Conservation (phyloP, 2,888 invertebrate genomes). For the Junonia oenone region DNA sequence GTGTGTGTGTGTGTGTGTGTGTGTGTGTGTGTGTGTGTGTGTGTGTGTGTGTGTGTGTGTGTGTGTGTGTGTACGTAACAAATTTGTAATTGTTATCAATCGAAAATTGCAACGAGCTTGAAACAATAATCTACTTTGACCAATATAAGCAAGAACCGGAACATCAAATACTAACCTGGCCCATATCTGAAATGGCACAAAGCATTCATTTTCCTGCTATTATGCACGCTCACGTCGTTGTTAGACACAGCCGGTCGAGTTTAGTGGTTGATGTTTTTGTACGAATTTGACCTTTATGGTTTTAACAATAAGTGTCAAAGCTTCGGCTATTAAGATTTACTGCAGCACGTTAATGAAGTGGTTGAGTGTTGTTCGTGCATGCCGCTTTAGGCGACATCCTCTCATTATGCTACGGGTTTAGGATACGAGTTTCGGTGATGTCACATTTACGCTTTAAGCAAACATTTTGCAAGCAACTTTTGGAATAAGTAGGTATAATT, state of each 20-base stretch:
- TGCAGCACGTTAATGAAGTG: slow-evolving; percentile 21
- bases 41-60: too few species aligned
- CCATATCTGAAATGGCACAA: slow-evolving; percentile 25
- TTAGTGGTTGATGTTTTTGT: not conserved
- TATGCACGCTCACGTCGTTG: slow-evolving; percentile 24
- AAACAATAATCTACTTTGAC: not conserved
- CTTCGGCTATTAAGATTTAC: slow-evolving; percentile 9
- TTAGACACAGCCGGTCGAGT: slow-evolving; percentile 11
- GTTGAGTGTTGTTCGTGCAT: slow-evolving; percentile 17
- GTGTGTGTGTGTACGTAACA: too few species aligned
- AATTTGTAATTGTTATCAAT: too few species aligned
- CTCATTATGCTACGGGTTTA: slow-evolving; percentile 17
- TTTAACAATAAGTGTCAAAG: slow-evolving; percentile 1
- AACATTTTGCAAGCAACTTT: not conserved
- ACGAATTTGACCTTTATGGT: slow-evolving; percentile 12
- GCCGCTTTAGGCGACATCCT: slow-evolving; percentile 19
- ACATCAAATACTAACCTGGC: slow-evolving; percentile 21
- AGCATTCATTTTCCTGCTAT: slow-evolving; percentile 26
- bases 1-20: too few species aligned
- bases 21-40: too few species aligned
- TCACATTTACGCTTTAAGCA: slow-evolving; percentile 9
- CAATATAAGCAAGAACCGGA: not conserved
- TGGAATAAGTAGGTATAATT: too few species aligned
- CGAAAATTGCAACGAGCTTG: not conserved
- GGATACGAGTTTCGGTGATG: slow-evolving; percentile 14